Evolutionary conservation across 2,888 invertebrate genomes (phyloP), one percentile per base, ranked within the genome.

Genomic region (Exocentrus adspersus): DNA sequence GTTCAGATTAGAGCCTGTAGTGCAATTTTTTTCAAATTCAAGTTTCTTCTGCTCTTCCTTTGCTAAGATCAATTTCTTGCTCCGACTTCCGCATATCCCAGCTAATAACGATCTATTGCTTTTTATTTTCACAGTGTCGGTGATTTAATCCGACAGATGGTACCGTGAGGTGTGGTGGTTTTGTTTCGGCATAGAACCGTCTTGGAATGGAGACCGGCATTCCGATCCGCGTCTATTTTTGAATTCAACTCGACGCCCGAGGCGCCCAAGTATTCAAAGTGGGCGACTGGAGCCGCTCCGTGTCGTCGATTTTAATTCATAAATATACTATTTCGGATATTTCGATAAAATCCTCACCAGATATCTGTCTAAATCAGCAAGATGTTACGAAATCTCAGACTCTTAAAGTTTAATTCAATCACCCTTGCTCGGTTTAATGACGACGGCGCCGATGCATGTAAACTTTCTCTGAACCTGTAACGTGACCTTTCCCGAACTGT

Each of bases 141-240:
- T 42, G 53, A 53, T 41, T 53, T 42, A 53, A 53, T 41, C 53
- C 19, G 24, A 17, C 53, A 53, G 10, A 41, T 41, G 53, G 53
- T 12, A 41, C 21, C 17, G 12, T 37, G 14, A 17, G 20, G 37
- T 41, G 53, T 53, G 14, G 37, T 53, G 53, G 20, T 53, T 21
- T 53, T 24, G 41, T 28, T 53, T 42, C 24, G 41, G 53, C 41
- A 53, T 41, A 41, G 53, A 21, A 53, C 21, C 53, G 53, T 24
- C 53, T 37, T 14, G 53, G 53, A 41, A 53, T 41, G 53, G 53
- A 12, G 42, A 53, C 24, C 41, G 53, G 53, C 20, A 53, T 53
- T 53, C 53, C 53, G 42, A 21, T n/a, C n/a, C 24, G 41, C 41
- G 53, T 12, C 53, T 53, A 53, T 53, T 53, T 53, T 41, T 42